These are phyloP conservation scores for Himantopus leucocephalus DNA, from an alignment of 2,113 vertebrate genomes.

Conservation along the genomic window DNA sequence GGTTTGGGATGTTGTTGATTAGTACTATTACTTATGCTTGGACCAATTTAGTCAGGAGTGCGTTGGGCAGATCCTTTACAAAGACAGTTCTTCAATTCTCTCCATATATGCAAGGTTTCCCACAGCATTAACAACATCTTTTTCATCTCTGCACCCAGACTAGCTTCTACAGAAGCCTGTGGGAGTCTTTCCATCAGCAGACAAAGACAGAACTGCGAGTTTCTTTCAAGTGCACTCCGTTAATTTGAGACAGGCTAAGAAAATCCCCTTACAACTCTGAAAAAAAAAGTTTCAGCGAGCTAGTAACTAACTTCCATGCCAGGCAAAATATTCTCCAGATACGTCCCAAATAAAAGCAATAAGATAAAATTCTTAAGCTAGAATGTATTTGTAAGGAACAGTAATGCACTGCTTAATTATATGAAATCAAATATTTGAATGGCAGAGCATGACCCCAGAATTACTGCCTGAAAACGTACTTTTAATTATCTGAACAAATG, in stretches of 20 bases:
- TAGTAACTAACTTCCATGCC: background rate
- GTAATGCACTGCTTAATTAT: background rate
- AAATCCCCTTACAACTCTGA: constrained; percentile 3
- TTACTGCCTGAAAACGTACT: constrained; percentile 1
- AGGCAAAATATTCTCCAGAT: constrained; percentile 13
- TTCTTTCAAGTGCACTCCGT: background rate
- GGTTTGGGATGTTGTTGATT: background rate
- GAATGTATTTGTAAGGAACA: background rate
- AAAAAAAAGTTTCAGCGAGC: background rate
- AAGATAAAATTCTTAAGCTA: constrained; percentile 6
- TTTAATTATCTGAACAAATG: constrained; percentile 20
- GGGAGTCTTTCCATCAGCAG: background rate
- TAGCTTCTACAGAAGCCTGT: background rate
- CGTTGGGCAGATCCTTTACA: background rate
- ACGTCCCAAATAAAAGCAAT: background rate
- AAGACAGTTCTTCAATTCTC: background rate
- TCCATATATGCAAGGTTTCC: background rate
- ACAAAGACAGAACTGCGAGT: background rate
- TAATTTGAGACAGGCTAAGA: constrained; percentile 46
- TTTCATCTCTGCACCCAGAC: background rate
- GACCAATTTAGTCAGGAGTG: constrained; percentile 25
- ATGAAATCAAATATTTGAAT: constrained; percentile 33
- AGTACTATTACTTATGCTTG: background rate
- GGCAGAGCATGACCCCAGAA: background rate
- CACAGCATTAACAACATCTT: background rate